Conservation (phyloP, 2,113 vertebrate species). For the Acinonyx jubatus region DNA sequence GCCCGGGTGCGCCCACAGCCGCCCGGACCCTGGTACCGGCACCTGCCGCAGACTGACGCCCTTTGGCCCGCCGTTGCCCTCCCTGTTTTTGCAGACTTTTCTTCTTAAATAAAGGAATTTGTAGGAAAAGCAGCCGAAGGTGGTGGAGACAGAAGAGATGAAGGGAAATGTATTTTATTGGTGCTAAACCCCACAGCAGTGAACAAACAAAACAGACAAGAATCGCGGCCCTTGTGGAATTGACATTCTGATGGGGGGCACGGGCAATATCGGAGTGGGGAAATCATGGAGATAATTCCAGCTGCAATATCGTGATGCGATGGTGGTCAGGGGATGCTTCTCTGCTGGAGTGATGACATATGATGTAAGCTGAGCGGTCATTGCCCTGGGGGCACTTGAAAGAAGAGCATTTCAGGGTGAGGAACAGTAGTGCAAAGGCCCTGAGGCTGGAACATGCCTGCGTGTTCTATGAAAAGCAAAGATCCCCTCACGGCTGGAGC, state of each 20-base stretch:
- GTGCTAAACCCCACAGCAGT: background rate
- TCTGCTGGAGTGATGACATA: background rate
- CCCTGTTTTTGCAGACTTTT: background rate
- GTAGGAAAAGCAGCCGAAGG: background rate
- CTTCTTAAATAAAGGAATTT: background rate
- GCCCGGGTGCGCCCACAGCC: slow-evolving; percentile 82
- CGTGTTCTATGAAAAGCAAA: background rate
- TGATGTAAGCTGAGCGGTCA: background rate
- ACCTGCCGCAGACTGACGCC: slow-evolving; percentile 73
- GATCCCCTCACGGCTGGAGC: background rate
- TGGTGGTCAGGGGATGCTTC: background rate
- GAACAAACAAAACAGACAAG: background rate
- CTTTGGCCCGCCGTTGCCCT: accelerated
- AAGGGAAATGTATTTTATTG: background rate
- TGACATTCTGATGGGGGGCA: background rate
- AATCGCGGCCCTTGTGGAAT: background rate
- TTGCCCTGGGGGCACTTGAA: background rate
- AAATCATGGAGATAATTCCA: background rate
- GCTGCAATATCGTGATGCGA: background rate
- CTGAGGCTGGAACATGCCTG: background rate
- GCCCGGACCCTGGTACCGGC: slow-evolving; percentile 84
- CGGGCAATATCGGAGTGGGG: background rate
- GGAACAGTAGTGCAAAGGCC: background rate
- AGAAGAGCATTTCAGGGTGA: background rate
- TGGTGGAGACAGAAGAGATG: background rate